phyloP scores from a whole-genome alignment of 2,113 vertebrate genomes.

The Forbesichthys agassizii region DNA sequence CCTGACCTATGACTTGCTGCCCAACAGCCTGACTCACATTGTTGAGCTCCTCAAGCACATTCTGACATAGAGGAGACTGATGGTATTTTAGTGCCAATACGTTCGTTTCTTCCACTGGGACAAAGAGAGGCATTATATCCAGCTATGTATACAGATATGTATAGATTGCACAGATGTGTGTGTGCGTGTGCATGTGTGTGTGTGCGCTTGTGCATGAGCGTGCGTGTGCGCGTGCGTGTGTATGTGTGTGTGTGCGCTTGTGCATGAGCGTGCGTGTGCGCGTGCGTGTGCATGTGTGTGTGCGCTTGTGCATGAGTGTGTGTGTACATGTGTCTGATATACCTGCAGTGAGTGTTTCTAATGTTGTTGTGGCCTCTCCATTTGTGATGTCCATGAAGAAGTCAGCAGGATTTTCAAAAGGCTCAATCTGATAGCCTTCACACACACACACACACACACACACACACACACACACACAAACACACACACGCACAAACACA shows the following conservation, averaged over 20 bases:
- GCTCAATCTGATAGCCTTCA: slow-evolving; percentile 76
- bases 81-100: slow-evolving; percentile 54
- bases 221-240: too few species aligned
- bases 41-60: slow-evolving; percentile 63
- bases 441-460: neutral
- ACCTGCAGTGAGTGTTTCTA: slow-evolving; percentile 36
- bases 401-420: slow-evolving; percentile 79
- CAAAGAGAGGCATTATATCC: neutral
- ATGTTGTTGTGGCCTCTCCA: slow-evolving; percentile 62
- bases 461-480: neutral
- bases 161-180: neutral
- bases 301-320: neutral
- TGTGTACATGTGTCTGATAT: slow-evolving; percentile 8
- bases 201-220: too few species aligned
- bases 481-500: too few species aligned
- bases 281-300: neutral
- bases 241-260: neutral
- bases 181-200: slow-evolving; percentile 9
- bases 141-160: neutral
- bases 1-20: neutral
- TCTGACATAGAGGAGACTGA: slow-evolving; percentile 58
- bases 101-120: slow-evolving; percentile 41
- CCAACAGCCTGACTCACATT: slow-evolving; percentile 14
- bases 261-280: neutral
- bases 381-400: slow-evolving; percentile 82